phyloP scores from a whole-genome alignment of 2,888 invertebrate genomes.

The Dexiosoma caninum region DNA sequence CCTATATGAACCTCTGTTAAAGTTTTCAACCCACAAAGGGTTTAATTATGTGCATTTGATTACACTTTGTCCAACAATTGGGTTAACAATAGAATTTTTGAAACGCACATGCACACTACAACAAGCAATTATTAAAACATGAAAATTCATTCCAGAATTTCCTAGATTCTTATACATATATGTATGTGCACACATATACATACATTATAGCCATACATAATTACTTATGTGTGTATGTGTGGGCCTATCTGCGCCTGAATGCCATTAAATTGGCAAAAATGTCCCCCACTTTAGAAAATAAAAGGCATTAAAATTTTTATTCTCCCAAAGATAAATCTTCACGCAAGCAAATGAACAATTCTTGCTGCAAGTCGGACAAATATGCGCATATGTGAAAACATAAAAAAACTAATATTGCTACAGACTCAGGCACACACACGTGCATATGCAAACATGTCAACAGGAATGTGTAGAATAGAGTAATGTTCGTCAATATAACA shows the following conservation, averaged over 20 bases:
- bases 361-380: background rate
- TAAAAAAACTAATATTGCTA: background rate
- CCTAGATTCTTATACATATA: no score
- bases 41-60: background rate
- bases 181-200: background rate
- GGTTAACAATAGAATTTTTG: no score
- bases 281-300: conserved; percentile 1
- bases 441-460: no score
- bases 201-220: background rate
- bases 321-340: conserved; percentile 26
- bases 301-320: conserved; percentile 9
- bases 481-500: background rate
- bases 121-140: no score
- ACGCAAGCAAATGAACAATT: background rate
- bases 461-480: background rate
- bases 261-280: background rate
- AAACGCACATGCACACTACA: background rate
- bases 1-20: no score
- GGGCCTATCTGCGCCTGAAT: background rate
- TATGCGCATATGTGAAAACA: background rate
- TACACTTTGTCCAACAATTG: background rate
- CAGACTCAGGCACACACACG: no score
- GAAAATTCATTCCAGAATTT: no score
- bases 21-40: no score
- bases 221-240: background rate